phyloP scores from a whole-genome alignment of 1,140 invertebrate genomes.

The Dolichoris vasculosae region DNA sequence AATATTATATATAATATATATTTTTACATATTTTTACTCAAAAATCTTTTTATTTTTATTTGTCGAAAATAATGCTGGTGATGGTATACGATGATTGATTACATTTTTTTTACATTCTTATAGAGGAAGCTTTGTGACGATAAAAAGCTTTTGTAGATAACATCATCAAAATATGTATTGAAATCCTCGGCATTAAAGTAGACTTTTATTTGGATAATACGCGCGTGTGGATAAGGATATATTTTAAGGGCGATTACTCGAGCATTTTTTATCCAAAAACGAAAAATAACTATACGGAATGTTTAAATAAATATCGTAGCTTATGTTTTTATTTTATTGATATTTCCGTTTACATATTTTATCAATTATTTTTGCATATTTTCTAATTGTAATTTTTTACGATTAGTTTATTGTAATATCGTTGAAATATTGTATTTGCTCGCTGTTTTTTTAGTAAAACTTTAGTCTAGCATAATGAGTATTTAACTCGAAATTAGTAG shows the following conservation, averaged over 20 bases:
- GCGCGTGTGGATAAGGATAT: background rate
- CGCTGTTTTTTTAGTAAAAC: too few relatives aligned
- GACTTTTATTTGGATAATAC: background rate
- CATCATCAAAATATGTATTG: background rate
- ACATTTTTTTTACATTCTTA: background rate
- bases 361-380: too few relatives aligned
- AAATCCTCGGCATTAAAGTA: background rate
- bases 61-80: background rate
- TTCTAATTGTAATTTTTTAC: too few relatives aligned
- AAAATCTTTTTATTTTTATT: background rate
- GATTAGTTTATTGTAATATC: too few relatives aligned
- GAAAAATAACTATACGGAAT: background rate
- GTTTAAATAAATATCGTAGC: too few relatives aligned
- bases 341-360: too few relatives aligned
- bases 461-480: too few relatives aligned
- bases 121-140: background rate
- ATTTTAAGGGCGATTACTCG: background rate
- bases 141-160: background rate
- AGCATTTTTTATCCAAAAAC: background rate
- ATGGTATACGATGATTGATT: background rate
- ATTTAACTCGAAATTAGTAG: too few relatives aligned
- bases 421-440: too few relatives aligned
- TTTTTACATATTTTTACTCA: background rate
- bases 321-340: too few relatives aligned
- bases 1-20: background rate